Base-by-base conservation (phyloP, 1,140 invertebrate species). In the Drosophila suzukii region DNA sequence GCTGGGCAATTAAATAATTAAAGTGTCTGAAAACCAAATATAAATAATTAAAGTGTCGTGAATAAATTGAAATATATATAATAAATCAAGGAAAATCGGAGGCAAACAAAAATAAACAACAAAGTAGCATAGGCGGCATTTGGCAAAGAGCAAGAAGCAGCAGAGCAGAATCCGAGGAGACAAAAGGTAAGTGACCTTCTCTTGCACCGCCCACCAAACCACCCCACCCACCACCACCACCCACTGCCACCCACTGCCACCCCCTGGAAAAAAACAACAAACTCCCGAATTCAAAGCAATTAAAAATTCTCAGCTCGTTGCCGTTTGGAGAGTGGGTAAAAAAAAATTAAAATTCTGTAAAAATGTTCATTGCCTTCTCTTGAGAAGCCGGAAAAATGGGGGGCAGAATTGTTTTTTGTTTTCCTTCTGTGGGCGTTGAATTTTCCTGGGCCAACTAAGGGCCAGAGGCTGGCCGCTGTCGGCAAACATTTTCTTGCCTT, bases 151-250 rank as follows among this genome's bases (percentile, higher is more conserved):
- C 59, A 59, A 49, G 65, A 63, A 53, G 65, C 55, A 74, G 68
- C 49, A 50, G 36, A 39, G n/a, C 63, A 39, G 49, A 51, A 51
- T 57, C 47, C 51, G 60, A 39, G 39, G 50, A 75, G 51, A 75
- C 79, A 62, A 86, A 85, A 86, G 82, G 82, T 86, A 86, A 86
- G 82, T 86, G 82, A 86, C 82, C 82, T 82, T 58, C 67, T 74
- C 56, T 41, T 38, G 15, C 55, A 78, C 54, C 24, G 53, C 62
- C 39, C n/a, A 38, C 34, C 20, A 30, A 11, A n/a, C n/a, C n/a
- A n/a, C n/a, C n/a, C 5, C 46, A 20, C 32, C 50, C 11, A 27
- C 27, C 5, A 27, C 27, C 17, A 17, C 24, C 34, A 8, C 46
- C 27, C 46, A 1, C 15, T 10, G 2, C 11, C 15, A 17, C 17